These are phyloP conservation scores for Sylvia borin DNA, from an alignment of 2,797 vertebrate species.

Conservation along the genomic window DNA sequence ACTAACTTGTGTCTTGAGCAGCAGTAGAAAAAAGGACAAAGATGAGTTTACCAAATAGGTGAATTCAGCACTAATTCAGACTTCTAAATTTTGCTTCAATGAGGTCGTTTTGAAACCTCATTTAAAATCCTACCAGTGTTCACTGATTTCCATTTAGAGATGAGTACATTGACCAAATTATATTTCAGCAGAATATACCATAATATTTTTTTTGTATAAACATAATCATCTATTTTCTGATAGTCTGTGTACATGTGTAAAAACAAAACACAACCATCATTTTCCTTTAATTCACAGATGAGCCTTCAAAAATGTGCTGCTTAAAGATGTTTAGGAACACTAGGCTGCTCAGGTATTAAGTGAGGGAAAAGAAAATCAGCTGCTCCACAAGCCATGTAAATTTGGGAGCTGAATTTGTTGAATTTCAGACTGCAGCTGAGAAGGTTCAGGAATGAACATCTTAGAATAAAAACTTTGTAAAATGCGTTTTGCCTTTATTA, in stretches of 20 bases:
- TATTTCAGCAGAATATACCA: not conserved
- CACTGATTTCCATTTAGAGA: not conserved
- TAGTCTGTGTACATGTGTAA: not conserved
- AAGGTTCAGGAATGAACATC: not conserved
- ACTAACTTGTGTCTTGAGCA: not conserved
- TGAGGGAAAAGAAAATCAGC: not conserved
- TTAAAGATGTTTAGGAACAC: not conserved
- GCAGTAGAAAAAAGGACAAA: not conserved
- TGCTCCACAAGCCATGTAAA: not conserved
- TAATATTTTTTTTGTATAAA: not conserved
- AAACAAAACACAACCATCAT: not conserved
- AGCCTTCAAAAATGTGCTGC: not conserved
- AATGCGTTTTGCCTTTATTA: not conserved
- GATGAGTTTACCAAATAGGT: not conserved
- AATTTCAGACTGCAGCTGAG: not conserved
- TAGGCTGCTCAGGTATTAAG: not conserved
- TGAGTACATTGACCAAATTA: not conserved
- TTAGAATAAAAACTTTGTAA: not conserved
- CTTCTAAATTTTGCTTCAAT: not conserved
- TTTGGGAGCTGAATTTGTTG: not conserved
- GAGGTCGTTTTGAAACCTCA: not conserved
- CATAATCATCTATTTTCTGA: not conserved
- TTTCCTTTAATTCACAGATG: not conserved
- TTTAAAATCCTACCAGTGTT: not conserved
- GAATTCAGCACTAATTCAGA: not conserved